Conservation (phyloP, 1,140 invertebrate genomes). For the Aphaenogaster ashmeadi region DNA sequence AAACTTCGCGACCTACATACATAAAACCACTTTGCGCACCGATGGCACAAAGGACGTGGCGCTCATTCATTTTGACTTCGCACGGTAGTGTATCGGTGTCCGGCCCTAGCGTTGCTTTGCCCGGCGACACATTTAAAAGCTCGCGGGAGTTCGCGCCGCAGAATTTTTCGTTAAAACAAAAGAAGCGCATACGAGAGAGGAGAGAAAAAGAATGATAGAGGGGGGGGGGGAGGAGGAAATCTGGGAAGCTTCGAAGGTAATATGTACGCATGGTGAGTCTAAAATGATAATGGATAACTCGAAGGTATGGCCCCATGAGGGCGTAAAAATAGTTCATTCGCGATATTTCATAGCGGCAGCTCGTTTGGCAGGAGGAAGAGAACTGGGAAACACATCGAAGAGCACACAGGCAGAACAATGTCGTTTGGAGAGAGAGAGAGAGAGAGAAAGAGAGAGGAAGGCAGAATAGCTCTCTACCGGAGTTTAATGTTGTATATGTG, state of each 20-base stretch:
- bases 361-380: conserved; percentile 37
- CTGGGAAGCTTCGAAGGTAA: conserved; percentile 29
- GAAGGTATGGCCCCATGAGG: conserved; percentile 53
- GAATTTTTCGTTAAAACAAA: conserved; percentile 56
- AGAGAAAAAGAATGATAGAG: not conserved
- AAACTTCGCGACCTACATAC: conserved; percentile 65
- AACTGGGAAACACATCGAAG: conserved; percentile 14
- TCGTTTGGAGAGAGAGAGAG: not conserved
- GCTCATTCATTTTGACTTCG: conserved; percentile 64
- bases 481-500: conserved; percentile 63
- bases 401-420: conserved; percentile 31
- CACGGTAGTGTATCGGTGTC: conserved; percentile 20
- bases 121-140: conserved; percentile 58
- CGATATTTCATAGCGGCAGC: conserved; percentile 47
- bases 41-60: conserved; percentile 51
- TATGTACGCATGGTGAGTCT: conserved; percentile 17
- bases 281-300: conserved; percentile 68
- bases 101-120: conserved; percentile 43
- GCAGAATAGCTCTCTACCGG: conserved; percentile 7
- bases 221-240: not conserved
- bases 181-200: not conserved
- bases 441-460: not conserved
- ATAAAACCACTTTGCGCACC: conserved; percentile 62
- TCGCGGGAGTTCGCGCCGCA: conserved; percentile 47
- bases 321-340: conserved; percentile 50